A percentile compares a stretch with the other conserved stretches of the same genome.
Evolutionary conservation across 2,888 invertebrate genomes (phyloP).

Genomic region (Apodemia hepburni): DNA sequence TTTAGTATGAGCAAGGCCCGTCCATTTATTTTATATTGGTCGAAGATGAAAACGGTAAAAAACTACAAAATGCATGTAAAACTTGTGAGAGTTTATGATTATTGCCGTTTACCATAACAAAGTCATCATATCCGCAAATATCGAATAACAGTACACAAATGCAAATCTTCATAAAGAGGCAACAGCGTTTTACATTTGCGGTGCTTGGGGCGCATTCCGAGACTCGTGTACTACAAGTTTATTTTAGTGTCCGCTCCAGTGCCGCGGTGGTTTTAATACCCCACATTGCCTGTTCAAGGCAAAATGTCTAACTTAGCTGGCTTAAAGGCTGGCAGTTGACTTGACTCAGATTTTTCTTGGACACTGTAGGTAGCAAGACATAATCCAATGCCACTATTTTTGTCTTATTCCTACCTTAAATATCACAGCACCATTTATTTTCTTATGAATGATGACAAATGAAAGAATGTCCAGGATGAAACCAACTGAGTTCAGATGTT

Average conservation of each 20-base stretch:
- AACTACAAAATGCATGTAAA: neutral
- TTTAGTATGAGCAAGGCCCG: no score
- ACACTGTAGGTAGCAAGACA: no score
- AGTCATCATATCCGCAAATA: conserved; percentile 4
- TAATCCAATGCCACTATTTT: no score
- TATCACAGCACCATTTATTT: no score
- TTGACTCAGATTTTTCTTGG: no score
- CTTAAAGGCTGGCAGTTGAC: no score
- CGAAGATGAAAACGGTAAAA: neutral
- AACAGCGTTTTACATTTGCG: conserved; percentile 4
- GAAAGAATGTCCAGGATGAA: no score
- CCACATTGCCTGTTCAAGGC: conserved; percentile 3
- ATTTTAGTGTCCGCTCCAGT: conserved; percentile 5
- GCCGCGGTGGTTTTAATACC: neutral
- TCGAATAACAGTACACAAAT: conserved; percentile 14
- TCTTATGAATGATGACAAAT: no score
- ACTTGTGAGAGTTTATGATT: neutral
- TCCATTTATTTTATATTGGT: no score
- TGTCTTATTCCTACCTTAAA: no score
- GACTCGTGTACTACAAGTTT: conserved; percentile 10
- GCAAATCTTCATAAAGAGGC: conserved; percentile 10
- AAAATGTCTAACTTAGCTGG: no score
- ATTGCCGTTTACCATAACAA: conserved; percentile 4
- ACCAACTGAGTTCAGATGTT: no score
- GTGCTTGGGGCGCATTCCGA: conserved; percentile 8